These are phyloP conservation scores for Macrophya annulata DNA, from an alignment of 2,888 invertebrate species.

Conservation along the genomic window DNA sequence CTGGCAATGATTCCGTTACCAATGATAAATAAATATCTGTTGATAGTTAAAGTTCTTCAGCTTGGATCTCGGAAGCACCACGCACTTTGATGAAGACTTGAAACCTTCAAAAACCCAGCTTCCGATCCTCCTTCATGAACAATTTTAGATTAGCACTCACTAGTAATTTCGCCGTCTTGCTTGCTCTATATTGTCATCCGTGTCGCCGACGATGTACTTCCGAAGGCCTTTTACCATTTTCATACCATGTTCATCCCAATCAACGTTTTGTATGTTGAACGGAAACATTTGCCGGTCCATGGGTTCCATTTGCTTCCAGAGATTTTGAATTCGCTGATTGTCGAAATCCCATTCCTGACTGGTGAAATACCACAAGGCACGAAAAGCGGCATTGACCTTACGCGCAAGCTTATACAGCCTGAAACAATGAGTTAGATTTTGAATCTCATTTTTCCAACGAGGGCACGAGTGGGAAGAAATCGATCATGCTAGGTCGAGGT, in stretches of 20 bases:
- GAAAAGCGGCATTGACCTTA: background rate
- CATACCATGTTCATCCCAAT: conserved; percentile 18
- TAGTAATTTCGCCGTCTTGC: background rate
- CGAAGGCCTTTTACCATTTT: background rate
- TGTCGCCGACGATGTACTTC: background rate
- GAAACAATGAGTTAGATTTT: background rate
- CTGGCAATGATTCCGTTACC: too few relatives aligned
- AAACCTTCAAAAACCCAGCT: too few relatives aligned
- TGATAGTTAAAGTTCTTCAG: too few relatives aligned
- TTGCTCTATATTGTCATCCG: background rate
- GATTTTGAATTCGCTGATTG: conserved; percentile 83
- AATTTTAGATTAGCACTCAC: background rate
- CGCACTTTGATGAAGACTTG: too few relatives aligned
- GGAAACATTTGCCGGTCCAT: conserved; percentile 83
- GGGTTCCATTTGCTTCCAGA: conserved; percentile 81
- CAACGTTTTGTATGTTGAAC: conserved; percentile 5
- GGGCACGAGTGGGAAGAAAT: background rate
- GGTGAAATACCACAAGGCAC: conserved; percentile 86
- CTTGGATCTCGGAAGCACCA: too few relatives aligned
- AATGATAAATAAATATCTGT: too few relatives aligned
- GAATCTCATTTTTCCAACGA: background rate
- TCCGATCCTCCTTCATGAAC: background rate
- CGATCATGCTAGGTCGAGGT: too few relatives aligned
- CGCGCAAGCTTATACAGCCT: conserved; percentile 76
- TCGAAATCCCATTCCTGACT: conserved; percentile 88